Evolutionary conservation across 2,113 vertebrate species (phyloP).

Genomic region (Spea bombifrons): DNA sequence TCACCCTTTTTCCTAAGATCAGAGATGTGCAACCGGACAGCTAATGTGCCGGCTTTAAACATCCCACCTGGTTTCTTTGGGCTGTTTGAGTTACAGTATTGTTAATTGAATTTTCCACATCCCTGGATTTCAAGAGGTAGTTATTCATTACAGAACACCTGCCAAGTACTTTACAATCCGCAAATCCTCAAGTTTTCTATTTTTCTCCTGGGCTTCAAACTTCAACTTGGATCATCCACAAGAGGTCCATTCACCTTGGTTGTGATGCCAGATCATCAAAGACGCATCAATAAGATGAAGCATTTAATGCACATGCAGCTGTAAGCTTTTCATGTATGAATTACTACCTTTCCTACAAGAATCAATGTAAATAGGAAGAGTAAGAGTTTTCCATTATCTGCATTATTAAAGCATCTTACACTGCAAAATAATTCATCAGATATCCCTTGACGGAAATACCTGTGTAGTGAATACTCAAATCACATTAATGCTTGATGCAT

Average conservation of each 20-base stretch:
- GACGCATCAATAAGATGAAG: background rate
- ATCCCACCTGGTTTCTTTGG: background rate
- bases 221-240: background rate
- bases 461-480: too few relatives aligned
- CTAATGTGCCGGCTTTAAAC: background rate
- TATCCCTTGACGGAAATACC: background rate
- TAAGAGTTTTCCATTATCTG: background rate
- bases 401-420: background rate
- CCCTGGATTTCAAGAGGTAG: background rate
- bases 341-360: background rate
- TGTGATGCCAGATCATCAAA: background rate
- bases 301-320: background rate
- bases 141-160: background rate
- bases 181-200: background rate
- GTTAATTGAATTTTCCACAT: background rate
- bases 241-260: slow-evolving; percentile 10
- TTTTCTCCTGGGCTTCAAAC: background rate
- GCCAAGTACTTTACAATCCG: background rate
- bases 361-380: background rate
- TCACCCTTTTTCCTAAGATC: too few relatives aligned
- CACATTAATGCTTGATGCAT: too few relatives aligned
- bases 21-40: too few relatives aligned
- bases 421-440: background rate
- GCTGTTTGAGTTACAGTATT: background rate
- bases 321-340: background rate